Percentiles rank a stretch among this genome's conserved stretches.
These are phyloP conservation scores for Autographa gamma DNA, from an alignment of 2,888 invertebrate genomes.

Conservation along the genomic window DNA sequence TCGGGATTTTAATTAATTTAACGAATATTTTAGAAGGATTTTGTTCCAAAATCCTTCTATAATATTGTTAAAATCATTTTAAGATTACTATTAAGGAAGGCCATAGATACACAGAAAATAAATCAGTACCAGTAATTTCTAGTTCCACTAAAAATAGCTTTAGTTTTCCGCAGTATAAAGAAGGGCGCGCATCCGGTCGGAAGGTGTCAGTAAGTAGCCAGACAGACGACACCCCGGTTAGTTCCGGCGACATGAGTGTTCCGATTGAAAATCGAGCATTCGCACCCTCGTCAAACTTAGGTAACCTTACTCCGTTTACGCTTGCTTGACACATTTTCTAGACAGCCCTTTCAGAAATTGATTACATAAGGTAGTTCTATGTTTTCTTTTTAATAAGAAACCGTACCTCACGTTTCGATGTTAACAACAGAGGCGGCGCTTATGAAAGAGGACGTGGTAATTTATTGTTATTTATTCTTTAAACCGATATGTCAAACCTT, in stretches of 20 bases:
- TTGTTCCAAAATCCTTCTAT: too few species aligned
- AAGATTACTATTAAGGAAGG: too few species aligned
- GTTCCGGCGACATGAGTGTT: background rate
- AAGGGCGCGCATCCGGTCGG: background rate
- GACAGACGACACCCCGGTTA: background rate
- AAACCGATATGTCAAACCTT: background rate
- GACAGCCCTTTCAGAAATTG: background rate
- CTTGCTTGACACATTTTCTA: background rate
- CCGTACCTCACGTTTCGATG: background rate
- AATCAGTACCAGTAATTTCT: background rate
- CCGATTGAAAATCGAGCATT: slow-evolving; percentile 1
- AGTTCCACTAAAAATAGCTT: background rate
- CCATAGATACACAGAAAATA: too few species aligned
- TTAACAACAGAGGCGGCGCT: too few species aligned
- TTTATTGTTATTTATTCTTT: background rate
- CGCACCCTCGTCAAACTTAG: slow-evolving; percentile 3
- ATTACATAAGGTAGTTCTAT: background rate
- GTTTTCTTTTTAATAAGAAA: background rate
- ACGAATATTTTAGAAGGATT: too few species aligned
- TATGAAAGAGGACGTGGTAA: background rate
- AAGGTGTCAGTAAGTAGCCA: background rate
- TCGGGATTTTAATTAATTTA: too few species aligned
- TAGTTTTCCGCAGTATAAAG: background rate
- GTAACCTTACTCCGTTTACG: background rate
- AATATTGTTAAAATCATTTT: too few species aligned